Evolutionary conservation across 2,888 invertebrate genomes (phyloP).

Genomic region (Spialia ferax): DNA sequence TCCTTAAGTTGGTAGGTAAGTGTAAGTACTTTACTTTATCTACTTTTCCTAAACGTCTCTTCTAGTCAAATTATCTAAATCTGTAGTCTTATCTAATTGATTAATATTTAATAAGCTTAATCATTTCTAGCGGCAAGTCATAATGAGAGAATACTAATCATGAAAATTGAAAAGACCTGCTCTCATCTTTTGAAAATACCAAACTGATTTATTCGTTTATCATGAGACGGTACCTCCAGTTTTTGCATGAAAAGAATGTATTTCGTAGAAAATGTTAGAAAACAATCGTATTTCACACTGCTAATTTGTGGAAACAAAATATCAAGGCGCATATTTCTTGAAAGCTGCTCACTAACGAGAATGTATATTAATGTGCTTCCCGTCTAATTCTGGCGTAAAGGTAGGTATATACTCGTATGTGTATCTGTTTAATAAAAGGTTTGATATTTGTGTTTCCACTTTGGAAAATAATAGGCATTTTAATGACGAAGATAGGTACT

Average conservation of each 20-base stretch:
- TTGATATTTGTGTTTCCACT: not conserved
- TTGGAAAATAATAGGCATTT: no score
- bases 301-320: slow-evolving; percentile 23
- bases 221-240: slow-evolving; percentile 7
- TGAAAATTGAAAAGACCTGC: slow-evolving; percentile 18
- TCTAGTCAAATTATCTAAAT: no score
- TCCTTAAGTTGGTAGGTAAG: no score
- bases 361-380: slow-evolving; percentile 5
- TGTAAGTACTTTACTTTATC: no score
- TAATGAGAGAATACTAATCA: not conserved
- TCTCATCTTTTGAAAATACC: slow-evolving; percentile 15
- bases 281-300: slow-evolving; percentile 16
- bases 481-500: no score
- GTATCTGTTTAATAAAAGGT: not conserved
- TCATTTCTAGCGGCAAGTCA: no score
- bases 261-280: slow-evolving; percentile 30
- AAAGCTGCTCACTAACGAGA: slow-evolving; percentile 15
- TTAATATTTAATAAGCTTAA: no score
- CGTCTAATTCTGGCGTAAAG: not conserved
- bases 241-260: slow-evolving; percentile 27
- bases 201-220: not conserved
- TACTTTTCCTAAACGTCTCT: no score
- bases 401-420: not conserved
- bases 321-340: slow-evolving; percentile 7
- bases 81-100: no score